Percentiles rank a stretch among this genome's conserved stretches.
Evolutionary conservation across 2,888 invertebrate species (phyloP).

Genomic region (Suillia variegata): DNA sequence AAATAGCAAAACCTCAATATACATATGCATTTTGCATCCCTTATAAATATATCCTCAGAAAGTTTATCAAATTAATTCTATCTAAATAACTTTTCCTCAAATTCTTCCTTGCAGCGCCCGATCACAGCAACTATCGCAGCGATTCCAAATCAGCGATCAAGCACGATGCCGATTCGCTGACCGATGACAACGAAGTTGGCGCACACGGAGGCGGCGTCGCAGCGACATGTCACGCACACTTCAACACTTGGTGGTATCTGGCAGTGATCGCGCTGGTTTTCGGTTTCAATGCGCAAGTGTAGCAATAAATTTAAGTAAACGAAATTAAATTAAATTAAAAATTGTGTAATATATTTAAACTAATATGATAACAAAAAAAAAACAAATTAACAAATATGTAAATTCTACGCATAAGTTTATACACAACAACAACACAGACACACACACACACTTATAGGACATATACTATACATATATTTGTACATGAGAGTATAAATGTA

Average conservation of each 20-base stretch:
- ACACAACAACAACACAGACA: too few species aligned
- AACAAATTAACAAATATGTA: background rate
- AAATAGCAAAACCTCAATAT: too few species aligned
- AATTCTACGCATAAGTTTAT: background rate
- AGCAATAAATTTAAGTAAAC: slow-evolving; percentile 19
- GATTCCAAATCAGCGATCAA: slow-evolving; percentile 49
- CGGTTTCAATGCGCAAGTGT: slow-evolving; percentile 16
- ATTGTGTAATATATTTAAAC: slow-evolving; percentile 3
- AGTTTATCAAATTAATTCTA: too few species aligned
- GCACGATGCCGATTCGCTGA: slow-evolving; percentile 57
- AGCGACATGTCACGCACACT: background rate
- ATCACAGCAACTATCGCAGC: slow-evolving; percentile 55
- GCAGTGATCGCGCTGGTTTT: slow-evolving; percentile 8
- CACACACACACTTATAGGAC: background rate
- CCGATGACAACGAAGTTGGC: slow-evolving; percentile 53
- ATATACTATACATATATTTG: background rate
- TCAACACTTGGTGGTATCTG: slow-evolving; percentile 14
- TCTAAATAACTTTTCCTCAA: too few species aligned
- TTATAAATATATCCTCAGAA: too few species aligned
- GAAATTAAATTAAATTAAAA: background rate
- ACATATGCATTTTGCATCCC: too few species aligned
- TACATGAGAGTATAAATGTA: background rate
- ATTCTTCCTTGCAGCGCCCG: slow-evolving; percentile 46
- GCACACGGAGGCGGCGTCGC: slow-evolving; percentile 39
- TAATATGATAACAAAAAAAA: background rate